phyloP scores from a whole-genome alignment of 2,797 vertebrate genomes.

The Acanthopagrus latus region DNA sequence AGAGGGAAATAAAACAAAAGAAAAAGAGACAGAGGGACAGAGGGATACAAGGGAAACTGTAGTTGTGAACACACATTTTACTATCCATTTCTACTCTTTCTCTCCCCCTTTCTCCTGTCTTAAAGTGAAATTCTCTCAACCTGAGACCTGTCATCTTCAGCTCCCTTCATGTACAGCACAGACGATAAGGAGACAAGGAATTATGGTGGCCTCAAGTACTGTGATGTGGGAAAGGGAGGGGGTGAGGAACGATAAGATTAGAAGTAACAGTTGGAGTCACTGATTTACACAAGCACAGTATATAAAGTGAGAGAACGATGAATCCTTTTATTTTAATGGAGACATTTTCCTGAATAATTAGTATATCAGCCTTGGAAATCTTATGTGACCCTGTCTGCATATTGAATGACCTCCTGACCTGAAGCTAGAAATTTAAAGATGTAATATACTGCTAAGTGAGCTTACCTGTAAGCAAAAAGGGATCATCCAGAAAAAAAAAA shows the following conservation, averaged over 20 bases:
- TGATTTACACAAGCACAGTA: not conserved
- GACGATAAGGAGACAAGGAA: conserved; percentile 31
- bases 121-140: conserved; percentile 30
- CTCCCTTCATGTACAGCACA: conserved; percentile 29
- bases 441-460: not conserved
- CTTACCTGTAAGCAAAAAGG: not conserved
- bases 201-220: conserved; percentile 21
- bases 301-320: not conserved
- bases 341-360: not conserved
- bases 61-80: conserved; percentile 22
- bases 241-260: not conserved
- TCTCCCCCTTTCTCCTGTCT: conserved; percentile 1
- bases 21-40: conserved; percentile 10
- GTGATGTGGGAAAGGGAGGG: not conserved
- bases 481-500: not conserved
- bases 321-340: not conserved
- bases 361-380: not conserved
- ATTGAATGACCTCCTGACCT: not conserved
- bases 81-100: not conserved
- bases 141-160: conserved; percentile 32
- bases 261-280: not conserved
- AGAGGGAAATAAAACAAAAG: conserved; percentile 32
- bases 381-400: not conserved
- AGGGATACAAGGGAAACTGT: conserved; percentile 23
- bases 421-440: not conserved